A percentile compares a stretch with the other conserved stretches of the same genome.
Evolutionary conservation across 2,888 invertebrate species (phyloP).

Genomic region (Parapristionchus giblindavisi): DNA sequence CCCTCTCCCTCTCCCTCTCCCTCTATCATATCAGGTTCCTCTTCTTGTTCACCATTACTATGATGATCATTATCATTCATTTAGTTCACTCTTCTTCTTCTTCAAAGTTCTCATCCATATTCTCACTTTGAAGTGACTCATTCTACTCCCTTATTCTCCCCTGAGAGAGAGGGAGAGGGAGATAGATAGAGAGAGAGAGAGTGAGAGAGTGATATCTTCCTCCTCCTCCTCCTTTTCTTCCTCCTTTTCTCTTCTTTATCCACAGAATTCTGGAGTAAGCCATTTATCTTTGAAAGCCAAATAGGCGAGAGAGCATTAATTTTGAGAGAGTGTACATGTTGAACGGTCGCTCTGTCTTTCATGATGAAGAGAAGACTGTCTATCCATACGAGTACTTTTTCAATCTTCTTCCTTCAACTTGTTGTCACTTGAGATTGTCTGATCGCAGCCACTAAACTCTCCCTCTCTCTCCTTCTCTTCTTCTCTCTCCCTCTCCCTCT

Average conservation of each 20-base stretch:
- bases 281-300: too few species aligned
- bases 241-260: constrained; percentile 20
- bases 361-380: too few species aligned
- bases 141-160: too few species aligned
- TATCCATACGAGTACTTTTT: too few species aligned
- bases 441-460: neutral
- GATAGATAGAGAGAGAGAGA: neutral
- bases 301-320: too few species aligned
- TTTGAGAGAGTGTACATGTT: too few species aligned
- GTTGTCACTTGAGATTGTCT: neutral
- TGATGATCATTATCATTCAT: neutral
- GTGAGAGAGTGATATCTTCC: constrained; percentile 16
- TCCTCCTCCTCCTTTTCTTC: constrained; percentile 4
- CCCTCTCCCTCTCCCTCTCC: constrained; percentile 9
- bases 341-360: too few species aligned
- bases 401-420: neutral
- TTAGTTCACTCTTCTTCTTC: constrained; percentile 6
- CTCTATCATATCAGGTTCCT: constrained; percentile 1
- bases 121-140: constrained; percentile 20
- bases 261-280: too few species aligned
- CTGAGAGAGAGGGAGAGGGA: constrained; percentile 12
- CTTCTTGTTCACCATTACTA: constrained; percentile 20
- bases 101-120: constrained; percentile 12
- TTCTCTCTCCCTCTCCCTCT: too few species aligned
- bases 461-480: neutral